These are phyloP conservation scores for Onchidella celtica DNA, from an alignment of 2,888 invertebrate species.

Conservation along the genomic window DNA sequence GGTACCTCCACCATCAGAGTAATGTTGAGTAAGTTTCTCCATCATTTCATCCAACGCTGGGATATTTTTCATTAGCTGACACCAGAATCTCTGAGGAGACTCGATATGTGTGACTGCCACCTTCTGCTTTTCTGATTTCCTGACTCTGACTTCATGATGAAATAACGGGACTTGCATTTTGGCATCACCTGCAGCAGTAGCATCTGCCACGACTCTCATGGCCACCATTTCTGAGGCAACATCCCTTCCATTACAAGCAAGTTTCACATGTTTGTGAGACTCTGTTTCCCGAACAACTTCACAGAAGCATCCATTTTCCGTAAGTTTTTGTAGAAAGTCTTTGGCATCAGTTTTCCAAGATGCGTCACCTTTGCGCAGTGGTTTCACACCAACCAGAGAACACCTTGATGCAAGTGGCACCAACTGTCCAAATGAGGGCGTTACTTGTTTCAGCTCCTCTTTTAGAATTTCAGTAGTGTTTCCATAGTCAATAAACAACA, in stretches of 20 bases:
- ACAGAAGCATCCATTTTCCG: constrained; percentile 46
- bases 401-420: constrained; percentile 51
- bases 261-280: constrained; percentile 37
- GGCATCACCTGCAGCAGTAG: neutral
- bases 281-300: constrained; percentile 38
- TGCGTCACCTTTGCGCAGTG: constrained; percentile 24
- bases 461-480: constrained; percentile 62
- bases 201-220: constrained; percentile 41
- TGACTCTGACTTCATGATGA: neutral
- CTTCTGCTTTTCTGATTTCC: constrained; percentile 11
- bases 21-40: constrained; percentile 43
- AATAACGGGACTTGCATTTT: constrained; percentile 12
- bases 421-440: constrained; percentile 43
- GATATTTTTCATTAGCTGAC: constrained; percentile 51
- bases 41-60: constrained; percentile 42
- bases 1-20: constrained; percentile 12
- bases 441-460: constrained; percentile 48
- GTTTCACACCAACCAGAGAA: constrained; percentile 38
- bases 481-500: constrained; percentile 75
- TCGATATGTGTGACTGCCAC: constrained; percentile 56
- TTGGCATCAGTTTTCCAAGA: constrained; percentile 39
- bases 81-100: constrained; percentile 55
- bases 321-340: constrained; percentile 30
- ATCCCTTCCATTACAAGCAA: constrained; percentile 59
- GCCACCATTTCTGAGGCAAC: constrained; percentile 59